Evolutionary conservation across 2,113 vertebrate species (phyloP).

Genomic region (Spilogale gracilis): DNA sequence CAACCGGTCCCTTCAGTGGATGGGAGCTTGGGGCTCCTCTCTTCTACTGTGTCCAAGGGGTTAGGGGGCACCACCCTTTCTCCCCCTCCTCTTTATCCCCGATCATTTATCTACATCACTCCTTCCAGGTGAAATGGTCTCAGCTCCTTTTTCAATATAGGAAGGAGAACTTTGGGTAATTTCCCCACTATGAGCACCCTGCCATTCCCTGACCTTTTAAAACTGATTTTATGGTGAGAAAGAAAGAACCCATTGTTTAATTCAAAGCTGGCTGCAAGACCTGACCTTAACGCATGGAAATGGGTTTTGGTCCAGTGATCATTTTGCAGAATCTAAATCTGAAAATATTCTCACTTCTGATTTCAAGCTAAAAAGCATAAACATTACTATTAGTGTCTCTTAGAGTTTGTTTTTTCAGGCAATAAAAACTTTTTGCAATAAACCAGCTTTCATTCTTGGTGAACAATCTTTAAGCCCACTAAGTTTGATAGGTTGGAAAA

Average conservation of each 20-base stretch:
- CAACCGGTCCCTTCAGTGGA: accelerated
- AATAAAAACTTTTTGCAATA: conserved; percentile 41
- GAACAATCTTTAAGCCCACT: neutral
- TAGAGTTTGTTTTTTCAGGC: conserved; percentile 44
- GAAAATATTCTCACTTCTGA: conserved; percentile 52
- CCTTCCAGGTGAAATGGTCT: neutral
- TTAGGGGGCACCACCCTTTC: accelerated
- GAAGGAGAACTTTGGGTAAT: neutral
- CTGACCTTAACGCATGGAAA: conserved; percentile 65
- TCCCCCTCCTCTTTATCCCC: neutral
- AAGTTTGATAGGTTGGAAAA: neutral
- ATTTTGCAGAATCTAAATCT: conserved; percentile 35
- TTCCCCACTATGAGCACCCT: neutral
- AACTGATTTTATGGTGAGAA: conserved; percentile 24
- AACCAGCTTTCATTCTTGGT: neutral
- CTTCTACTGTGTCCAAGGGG: accelerated
- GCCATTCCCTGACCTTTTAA: conserved; percentile 54
- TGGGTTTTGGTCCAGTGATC: conserved; percentile 58
- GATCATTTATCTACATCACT: neutral
- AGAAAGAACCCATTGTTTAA: conserved; percentile 19
- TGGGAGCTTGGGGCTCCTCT: neutral
- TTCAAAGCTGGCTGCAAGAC: conserved; percentile 49
- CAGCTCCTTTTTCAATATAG: neutral
- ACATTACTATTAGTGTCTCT: conserved; percentile 17
- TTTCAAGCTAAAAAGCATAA: conserved; percentile 17